Base-by-base conservation (phyloP, 2,797 vertebrate genomes). In the Cephalopachus bancanus region DNA sequence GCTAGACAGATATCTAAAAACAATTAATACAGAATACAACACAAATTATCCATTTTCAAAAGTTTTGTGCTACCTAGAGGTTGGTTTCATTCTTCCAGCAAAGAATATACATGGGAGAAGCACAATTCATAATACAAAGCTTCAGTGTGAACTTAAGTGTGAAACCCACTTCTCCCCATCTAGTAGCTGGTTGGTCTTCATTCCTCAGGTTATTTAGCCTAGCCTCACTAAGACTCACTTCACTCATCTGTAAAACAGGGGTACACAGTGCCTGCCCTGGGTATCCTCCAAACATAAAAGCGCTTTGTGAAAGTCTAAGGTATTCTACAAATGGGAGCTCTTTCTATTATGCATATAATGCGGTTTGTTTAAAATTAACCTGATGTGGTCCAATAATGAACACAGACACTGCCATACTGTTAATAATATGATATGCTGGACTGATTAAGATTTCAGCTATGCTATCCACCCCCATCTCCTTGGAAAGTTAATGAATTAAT, bases 401-500 rank as follows among this genome's bases (percentile, higher is more conserved):
- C 96, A 97, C 92, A 98, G 98, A 98, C 98, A 97, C 94, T 90
- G 88, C 98, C 98, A 97, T 98, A 98, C 99, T 98, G 98, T 98
- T 99, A 99, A 99, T 99, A 99, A 99, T 98, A 98, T 97, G 98
- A 98, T 97, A 98, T 97, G 97, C 98, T 97, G 49, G 95, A 94
- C 98, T 99, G 98, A 99, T 98, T 98, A 99, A 98, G 98, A 98
- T 98, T 98, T 98, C 98, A 98, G 96, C 98, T 97, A 97, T 98
- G 98, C 97, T 98, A 67, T 92, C 87, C 53, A 98, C 98, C 96
- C 97, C 98, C 98, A 98, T 99, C 98, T 98, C 98, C 98, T 98
- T 98, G 98, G 99, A 99, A 99, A 99, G 99, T 99, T 99, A 99
- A 99, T 99, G 99, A 99, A 99, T 99, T 99, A 99, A 99, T 98